Base-by-base conservation (phyloP, 2,797 vertebrate genomes). In the Diceros bicornis region DNA sequence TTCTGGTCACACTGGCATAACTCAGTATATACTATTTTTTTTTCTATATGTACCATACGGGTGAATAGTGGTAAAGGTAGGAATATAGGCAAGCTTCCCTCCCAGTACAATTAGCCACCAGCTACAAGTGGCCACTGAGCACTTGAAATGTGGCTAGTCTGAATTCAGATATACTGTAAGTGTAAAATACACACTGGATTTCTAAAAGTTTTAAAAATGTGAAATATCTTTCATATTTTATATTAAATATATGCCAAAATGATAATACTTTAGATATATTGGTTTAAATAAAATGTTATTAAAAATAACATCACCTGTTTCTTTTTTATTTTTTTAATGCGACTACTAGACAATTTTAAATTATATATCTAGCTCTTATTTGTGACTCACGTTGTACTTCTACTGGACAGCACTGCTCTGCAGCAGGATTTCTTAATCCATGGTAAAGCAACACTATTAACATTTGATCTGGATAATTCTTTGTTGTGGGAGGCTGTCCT, bases 201-300 rank as follows among this genome's bases (percentile, higher is more conserved):
- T 71, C 57, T 89, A 12, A 89, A 89, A 92, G 59, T 82, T 92
- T 61, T 50, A 89, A 92, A 95, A 83, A 41, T 68, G 2, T 89
- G 59, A 88, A 96, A 27, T 64, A 47, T 17, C 23, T 77, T 74
- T 32, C 57, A 79, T 44, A 91, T 81, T 21, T 91, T 89, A n/a
- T 20, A 96, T 74, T 79, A 74, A 93, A 72, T 44, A 21, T 37
- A 83, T 90, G 21, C 18, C 82, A 18, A 83, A 62, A 86, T 61
- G 37, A 79, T 27, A 71, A 32, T 34, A 88, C 41, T 92, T 81
- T 84, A 71, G 7, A 69, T 71, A 16, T 41, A 41, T 41, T 62
- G 2, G 20, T 17, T 59, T 95, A 94, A 95, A 68, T 96, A 72
- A 94, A 94, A 55, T 47, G 41, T 57, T 66, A 86, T 29, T 69